A percentile compares a stretch with the other conserved stretches of the same genome.
These are phyloP conservation scores for Leucosticte australis DNA, from an alignment of 2,113 vertebrate genomes.

Conservation along the genomic window DNA sequence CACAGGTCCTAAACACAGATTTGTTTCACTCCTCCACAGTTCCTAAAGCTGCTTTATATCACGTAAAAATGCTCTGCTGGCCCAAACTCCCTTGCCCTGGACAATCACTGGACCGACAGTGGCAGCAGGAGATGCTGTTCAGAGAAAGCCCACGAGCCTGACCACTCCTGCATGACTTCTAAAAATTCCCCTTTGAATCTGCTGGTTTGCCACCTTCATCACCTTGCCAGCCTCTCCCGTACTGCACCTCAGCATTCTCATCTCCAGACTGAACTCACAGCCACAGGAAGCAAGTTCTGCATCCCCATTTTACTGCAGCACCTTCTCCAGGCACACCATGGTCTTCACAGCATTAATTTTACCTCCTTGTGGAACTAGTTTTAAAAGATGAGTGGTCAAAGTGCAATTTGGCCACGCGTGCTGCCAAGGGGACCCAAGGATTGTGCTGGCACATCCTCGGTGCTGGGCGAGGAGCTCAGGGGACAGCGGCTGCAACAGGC, in stretches of 20 bases:
- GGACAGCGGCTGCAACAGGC: not conserved
- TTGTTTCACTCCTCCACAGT: not conserved
- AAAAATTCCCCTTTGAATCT: not conserved
- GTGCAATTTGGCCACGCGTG: not conserved
- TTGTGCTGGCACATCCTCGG: not conserved
- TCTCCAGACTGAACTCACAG: not conserved
- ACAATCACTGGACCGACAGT: rapidly evolving
- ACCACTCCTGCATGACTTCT: not conserved
- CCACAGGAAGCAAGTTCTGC: not conserved
- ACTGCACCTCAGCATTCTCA: not conserved
- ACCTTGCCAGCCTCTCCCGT: not conserved
- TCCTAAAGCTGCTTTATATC: not conserved
- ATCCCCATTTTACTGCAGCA: not conserved
- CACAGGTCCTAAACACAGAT: not conserved
- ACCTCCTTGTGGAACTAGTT: too few species aligned
- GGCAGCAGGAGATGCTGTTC: not conserved
- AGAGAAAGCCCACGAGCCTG: not conserved
- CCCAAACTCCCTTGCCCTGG: not conserved
- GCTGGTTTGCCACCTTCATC: not conserved
- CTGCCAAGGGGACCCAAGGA: not conserved
- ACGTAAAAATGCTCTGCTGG: not conserved
- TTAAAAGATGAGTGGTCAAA: not conserved
- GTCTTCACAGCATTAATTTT: not conserved
- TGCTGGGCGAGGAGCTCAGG: not conserved
- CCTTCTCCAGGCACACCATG: not conserved